Evolutionary conservation across 2,113 vertebrate species (phyloP).

Genomic region (Tragulus kanchil): DNA sequence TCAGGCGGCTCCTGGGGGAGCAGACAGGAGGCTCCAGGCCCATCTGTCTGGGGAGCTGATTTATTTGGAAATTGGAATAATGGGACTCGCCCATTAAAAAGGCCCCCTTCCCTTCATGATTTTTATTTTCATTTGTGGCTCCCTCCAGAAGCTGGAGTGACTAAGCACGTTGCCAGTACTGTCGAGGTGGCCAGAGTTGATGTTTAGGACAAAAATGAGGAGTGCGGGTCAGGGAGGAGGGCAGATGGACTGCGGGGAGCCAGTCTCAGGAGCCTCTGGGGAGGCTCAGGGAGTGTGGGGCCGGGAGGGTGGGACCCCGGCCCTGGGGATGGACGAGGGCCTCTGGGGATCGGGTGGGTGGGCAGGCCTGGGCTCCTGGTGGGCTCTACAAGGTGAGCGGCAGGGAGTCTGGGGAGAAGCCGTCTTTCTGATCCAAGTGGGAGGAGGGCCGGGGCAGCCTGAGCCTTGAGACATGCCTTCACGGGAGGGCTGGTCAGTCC

Average conservation of each 20-base stretch:
- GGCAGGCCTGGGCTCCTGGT: background rate
- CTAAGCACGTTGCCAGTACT: background rate
- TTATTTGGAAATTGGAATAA: background rate
- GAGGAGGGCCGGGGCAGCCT: background rate
- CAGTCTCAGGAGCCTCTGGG: background rate
- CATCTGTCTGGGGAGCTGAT: background rate
- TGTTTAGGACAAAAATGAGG: background rate
- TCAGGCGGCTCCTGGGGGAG: background rate
- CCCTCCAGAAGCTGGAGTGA: background rate
- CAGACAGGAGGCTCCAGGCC: background rate
- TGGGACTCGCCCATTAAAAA: background rate
- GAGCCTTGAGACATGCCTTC: background rate
- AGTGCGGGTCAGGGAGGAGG: background rate
- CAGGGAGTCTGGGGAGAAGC: too few relatives aligned
- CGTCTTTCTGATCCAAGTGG: background rate
- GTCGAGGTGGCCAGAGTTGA: fast-evolving
- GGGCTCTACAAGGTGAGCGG: background rate
- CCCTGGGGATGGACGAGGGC: fast-evolving
- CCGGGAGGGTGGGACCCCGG: background rate
- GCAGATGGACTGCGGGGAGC: background rate
- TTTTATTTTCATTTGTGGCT: background rate
- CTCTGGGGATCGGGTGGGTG: background rate
- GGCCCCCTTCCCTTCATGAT: background rate
- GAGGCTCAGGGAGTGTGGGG: fast-evolving
- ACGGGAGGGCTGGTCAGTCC: background rate